Evolutionary conservation across 2,797 vertebrate genomes (phyloP).

Genomic region (Lepus oiostolus): DNA sequence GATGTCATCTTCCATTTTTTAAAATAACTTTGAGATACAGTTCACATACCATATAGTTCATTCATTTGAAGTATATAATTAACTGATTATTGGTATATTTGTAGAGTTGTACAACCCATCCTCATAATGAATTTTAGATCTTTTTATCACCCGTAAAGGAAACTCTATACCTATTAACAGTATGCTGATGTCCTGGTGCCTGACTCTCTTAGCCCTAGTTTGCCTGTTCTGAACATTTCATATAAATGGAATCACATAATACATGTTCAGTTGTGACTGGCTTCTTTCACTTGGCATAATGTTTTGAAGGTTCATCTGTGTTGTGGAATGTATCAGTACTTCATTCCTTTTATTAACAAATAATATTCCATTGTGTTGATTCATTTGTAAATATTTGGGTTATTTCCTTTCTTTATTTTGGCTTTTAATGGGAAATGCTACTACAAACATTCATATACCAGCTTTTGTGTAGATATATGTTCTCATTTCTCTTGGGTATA

Average conservation of each 20-base stretch:
- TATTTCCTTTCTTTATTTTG: not conserved
- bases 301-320: not conserved
- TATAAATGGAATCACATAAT: not conserved
- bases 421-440: not conserved
- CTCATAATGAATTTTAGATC: constrained; percentile 47
- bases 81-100: not conserved
- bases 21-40: constrained; percentile 38
- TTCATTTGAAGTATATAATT: constrained; percentile 14
- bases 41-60: constrained; percentile 32
- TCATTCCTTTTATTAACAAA: not conserved
- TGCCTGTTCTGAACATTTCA: constrained; percentile 21
- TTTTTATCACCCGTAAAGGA: not conserved
- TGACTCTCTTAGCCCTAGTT: not conserved
- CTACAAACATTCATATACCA: not conserved
- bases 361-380: constrained; percentile 21
- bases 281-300: constrained; percentile 30
- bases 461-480: not conserved
- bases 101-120: not conserved
- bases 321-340: not conserved
- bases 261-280: constrained; percentile 5
- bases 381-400: constrained; percentile 17
- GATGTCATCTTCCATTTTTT: not conserved
- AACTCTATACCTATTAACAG: not conserved
- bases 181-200: not conserved
- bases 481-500: constrained; percentile 37